Conservation (phyloP, 2,113 vertebrate genomes). For the Aythya baeri region DNA sequence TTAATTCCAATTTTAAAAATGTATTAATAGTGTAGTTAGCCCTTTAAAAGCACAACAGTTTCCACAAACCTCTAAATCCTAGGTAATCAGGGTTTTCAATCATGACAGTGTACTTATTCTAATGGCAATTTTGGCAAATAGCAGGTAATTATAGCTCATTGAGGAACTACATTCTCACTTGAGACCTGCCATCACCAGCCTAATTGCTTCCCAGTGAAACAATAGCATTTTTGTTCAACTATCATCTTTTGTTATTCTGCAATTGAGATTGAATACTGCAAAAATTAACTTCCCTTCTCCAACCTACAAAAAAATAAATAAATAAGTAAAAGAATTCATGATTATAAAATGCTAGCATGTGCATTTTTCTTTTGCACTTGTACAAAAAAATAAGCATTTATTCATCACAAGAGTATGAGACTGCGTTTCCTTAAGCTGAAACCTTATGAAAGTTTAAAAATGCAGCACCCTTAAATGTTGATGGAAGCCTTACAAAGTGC, state of each 20-base stretch:
- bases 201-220: constrained; percentile 64
- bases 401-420: background rate
- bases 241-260: constrained; percentile 34
- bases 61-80: constrained; percentile 8
- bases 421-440: background rate
- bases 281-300: constrained; percentile 17
- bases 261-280: background rate
- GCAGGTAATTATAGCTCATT: constrained; percentile 28
- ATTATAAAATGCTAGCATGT: background rate
- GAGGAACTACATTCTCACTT: constrained; percentile 10
- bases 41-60: constrained; percentile 27
- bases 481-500: background rate
- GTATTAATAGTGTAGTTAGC: background rate
- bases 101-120: constrained; percentile 54
- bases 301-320: background rate
- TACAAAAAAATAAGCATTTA: background rate
- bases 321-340: background rate
- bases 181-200: constrained; percentile 42
- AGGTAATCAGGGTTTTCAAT: constrained; percentile 63
- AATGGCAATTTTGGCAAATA: constrained; percentile 64
- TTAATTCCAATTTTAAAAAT: background rate
- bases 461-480: background rate
- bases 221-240: constrained; percentile 54
- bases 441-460: background rate
- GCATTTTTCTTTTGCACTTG: background rate